Evolutionary conservation across 2,888 invertebrate species (phyloP), one percentile per base, ranked within the genome.

Genomic region (Cheilosia pagana): DNA sequence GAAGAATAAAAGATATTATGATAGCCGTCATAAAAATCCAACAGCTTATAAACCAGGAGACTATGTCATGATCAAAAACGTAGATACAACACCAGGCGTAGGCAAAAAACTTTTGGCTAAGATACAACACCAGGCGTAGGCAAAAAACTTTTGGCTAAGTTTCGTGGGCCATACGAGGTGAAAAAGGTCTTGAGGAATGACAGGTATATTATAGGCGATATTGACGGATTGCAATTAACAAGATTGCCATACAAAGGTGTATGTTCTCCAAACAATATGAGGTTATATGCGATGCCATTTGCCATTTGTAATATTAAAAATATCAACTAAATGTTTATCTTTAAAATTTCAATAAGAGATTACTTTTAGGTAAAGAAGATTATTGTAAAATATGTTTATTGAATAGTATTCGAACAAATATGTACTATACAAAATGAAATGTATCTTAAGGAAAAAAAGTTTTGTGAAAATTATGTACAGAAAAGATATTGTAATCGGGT

Each of bases 131-230:
- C 25, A 25, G 25, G 25, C 14, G 70, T 57, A 52, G 87, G 82
- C 62, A 88, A 88, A 67, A 89, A 88, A 75, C 72, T 88, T 14
- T 87, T 88, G 41, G 86, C 86, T 8, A 88, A 88, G 67, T 88
- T 74, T 82, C 87, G 87, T 72, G 88, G 88, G 7, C 88, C 88
- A 16, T 89, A 88, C 67, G 87, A 76, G 21, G 86, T 88, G 19
- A 81, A 81, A 41, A 88, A 88, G 60, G 82, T 87, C 4, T 68
- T 89, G 6, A 67, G 53, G 25, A 86, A 88, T 65, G 88, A 88
- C 76, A 62, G 88, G 52, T 89, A 89, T 81, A 23, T 75, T 14
- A 76, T 79, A 63, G 35, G 75, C 23, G 87, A 87, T 19, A 57
- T 63, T 14, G 70, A 63, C 0, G 57, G 57, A 14, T 62, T 70